Evolutionary conservation across 1,140 invertebrate species (phyloP), one percentile per base, ranked within the genome.

Genomic region (roundworm (Caenorhabditis elegans)): DNA sequence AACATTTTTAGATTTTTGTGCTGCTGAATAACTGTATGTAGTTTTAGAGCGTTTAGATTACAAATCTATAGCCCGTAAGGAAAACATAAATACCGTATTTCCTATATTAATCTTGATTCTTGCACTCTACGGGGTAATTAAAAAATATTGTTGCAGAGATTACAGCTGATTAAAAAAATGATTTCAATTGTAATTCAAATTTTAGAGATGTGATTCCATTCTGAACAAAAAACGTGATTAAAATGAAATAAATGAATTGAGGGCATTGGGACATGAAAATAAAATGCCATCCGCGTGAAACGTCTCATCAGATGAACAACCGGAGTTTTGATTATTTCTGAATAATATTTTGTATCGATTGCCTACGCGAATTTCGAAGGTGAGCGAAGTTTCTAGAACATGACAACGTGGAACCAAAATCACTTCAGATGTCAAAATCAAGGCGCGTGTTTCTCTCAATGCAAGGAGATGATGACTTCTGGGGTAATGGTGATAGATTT

Each of bases 391-490:
- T 39, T 39, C 4, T 34, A 22, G 60, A 70, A 70, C 39, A 8
- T 43, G 39, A 43, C 5, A 17, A 65, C 13, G 19, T 19, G 4
- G 3, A 70, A 39, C 4, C 22, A 8, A 1, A 10, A 19, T 3
- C 39, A 15, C 39, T 70, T 2, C 11, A 70, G 60, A 70, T 70
- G 60, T 70, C 60, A 34, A 70, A 70, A 70, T 70, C 60, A 34
- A 70, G 60, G 43, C 60, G 60, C 19, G 15, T 70, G 34, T 70
- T 70, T 70, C 60, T 70, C 36, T 70, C 60, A 15, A 70, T 70
- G 17, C 31, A 70, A 39, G 60, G 60, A 13, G 19, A 70, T 26
- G 60, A 70, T 34, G 60, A 70, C 34, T 70, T 70, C 28, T 70
- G 60, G 60, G 60, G 60, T 22, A 70, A 70, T 39, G 60, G 60